These are phyloP conservation scores for Trinectes maculatus DNA, from an alignment of 2,113 vertebrate species.

Conservation along the genomic window DNA sequence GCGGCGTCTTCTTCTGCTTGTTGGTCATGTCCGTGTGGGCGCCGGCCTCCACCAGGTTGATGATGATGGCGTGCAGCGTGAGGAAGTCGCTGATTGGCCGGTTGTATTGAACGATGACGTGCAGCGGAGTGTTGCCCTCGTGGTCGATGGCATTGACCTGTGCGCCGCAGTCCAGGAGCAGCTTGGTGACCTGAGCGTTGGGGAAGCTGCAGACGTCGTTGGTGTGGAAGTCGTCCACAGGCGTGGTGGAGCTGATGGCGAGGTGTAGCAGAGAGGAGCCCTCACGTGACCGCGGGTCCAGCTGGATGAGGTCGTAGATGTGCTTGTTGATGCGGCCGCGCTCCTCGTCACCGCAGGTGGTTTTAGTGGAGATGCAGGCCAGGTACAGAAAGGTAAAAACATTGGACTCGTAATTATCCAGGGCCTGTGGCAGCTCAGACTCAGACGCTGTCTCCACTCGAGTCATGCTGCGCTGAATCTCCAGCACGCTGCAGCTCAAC, in stretches of 20 bases:
- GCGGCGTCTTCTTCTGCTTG: constrained; percentile 96
- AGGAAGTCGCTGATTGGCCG: constrained; percentile 99
- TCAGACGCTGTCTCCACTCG: constrained; percentile 83
- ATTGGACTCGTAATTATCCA: constrained; percentile 95
- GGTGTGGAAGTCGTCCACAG: constrained; percentile 97
- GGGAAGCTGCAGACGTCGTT: constrained; percentile 98
- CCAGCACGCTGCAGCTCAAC: constrained; percentile 91
- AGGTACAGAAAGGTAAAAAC: constrained; percentile 97
- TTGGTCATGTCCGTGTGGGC: constrained; percentile 98
- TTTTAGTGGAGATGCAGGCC: constrained; percentile 96
- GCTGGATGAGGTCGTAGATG: constrained; percentile 92
- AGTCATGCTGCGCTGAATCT: constrained; percentile 91
- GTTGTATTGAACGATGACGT: constrained; percentile 98
- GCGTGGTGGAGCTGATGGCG: constrained; percentile 93
- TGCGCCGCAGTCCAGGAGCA: constrained; percentile 93
- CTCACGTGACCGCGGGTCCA: constrained; percentile 91
- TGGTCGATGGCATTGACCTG: constrained; percentile 91
- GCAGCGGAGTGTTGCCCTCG: constrained; percentile 93
- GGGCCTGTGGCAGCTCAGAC: constrained; percentile 83
- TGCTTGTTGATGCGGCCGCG: constrained; percentile 93
- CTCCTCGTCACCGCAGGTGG: constrained; percentile 86
- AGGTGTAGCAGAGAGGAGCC: constrained; percentile 92
- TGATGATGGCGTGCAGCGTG: constrained; percentile 97
- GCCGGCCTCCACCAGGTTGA: constrained; percentile 94
- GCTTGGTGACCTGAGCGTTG: constrained; percentile 91